Conservation (phyloP, 2,888 invertebrate genomes). For the Macrosoma leucophasiata region DNA sequence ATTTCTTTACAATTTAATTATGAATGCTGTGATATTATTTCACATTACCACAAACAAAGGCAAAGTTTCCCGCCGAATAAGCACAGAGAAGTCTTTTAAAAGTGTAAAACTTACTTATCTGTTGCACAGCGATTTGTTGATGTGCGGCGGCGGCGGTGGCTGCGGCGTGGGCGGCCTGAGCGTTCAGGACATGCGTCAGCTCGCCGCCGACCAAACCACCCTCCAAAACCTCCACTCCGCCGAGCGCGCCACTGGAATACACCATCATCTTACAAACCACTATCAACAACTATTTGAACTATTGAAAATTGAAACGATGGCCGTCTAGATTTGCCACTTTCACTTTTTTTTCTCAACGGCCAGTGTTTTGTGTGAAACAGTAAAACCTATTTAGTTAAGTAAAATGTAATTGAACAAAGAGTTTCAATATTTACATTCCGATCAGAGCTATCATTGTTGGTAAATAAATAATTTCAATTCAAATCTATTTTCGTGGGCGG, state of each 20-base stretch:
- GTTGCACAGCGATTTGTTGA: conserved; percentile 58
- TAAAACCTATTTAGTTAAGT: conserved; percentile 1
- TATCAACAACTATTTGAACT: conserved; percentile 15
- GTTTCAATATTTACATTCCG: conserved; percentile 33
- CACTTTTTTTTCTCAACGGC: conserved; percentile 31
- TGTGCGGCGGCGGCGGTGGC: conserved; percentile 63
- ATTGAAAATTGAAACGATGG: conserved; percentile 22
- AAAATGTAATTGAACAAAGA: too few species aligned
- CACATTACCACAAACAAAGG: too few species aligned
- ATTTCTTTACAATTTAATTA: too few species aligned
- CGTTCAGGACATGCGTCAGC: conserved; percentile 60
- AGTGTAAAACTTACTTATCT: conserved; percentile 49
- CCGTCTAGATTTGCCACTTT: conserved; percentile 18
- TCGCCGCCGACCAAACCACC: conserved; percentile 60
- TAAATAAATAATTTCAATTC: conserved; percentile 8
- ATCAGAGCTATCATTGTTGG: conserved; percentile 27
- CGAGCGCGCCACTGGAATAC: conserved; percentile 76
- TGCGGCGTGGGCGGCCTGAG: conserved; percentile 69
- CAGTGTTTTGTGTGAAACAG: conserved; percentile 21
- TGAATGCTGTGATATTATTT: too few species aligned
- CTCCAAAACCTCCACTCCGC: conserved; percentile 66
- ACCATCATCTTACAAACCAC: conserved; percentile 56
- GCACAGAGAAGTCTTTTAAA: too few species aligned
- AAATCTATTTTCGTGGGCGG: conserved; percentile 13
- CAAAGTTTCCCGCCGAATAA: too few species aligned